phyloP scores from a whole-genome alignment of 2,888 invertebrate species.

The Pharmacophagus antenor region DNA sequence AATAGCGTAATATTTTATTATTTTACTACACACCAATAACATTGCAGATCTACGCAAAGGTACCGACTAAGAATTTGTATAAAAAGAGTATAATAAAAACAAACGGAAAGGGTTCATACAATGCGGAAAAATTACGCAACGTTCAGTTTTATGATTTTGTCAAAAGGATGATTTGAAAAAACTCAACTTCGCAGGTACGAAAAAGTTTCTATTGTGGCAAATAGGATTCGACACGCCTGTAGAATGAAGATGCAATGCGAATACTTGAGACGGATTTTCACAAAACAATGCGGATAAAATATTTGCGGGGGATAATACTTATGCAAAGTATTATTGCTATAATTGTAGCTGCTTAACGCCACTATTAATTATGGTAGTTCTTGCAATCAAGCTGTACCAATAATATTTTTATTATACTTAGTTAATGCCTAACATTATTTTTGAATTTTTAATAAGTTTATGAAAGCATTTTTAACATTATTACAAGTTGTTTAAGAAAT shows the following conservation, averaged over 20 bases:
- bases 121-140: slow-evolving; percentile 79
- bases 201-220: slow-evolving; percentile 51
- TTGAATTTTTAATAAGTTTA: too few species aligned
- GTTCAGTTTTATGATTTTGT: slow-evolving; percentile 60
- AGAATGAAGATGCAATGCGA: slow-evolving; percentile 33
- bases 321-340: slow-evolving; percentile 13
- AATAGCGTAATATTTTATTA: slow-evolving; percentile 76
- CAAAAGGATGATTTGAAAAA: slow-evolving; percentile 48
- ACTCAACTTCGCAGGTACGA: slow-evolving; percentile 72
- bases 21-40: slow-evolving; percentile 64
- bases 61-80: slow-evolving; percentile 62
- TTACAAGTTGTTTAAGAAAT: too few species aligned
- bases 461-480: too few species aligned
- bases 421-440: not conserved
- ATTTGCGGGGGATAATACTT: slow-evolving; percentile 32
- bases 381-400: not conserved
- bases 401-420: not conserved
- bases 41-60: slow-evolving; percentile 75
- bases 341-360: slow-evolving; percentile 35
- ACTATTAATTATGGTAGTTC: slow-evolving; percentile 11
- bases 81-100: slow-evolving; percentile 73
- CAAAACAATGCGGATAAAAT: slow-evolving; percentile 30
- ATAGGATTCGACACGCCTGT: slow-evolving; percentile 39
- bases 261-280: slow-evolving; percentile 31
- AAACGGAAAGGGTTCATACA: slow-evolving; percentile 79